phyloP scores from a whole-genome alignment of 2,113 vertebrate species.

The Uria lomvia region DNA sequence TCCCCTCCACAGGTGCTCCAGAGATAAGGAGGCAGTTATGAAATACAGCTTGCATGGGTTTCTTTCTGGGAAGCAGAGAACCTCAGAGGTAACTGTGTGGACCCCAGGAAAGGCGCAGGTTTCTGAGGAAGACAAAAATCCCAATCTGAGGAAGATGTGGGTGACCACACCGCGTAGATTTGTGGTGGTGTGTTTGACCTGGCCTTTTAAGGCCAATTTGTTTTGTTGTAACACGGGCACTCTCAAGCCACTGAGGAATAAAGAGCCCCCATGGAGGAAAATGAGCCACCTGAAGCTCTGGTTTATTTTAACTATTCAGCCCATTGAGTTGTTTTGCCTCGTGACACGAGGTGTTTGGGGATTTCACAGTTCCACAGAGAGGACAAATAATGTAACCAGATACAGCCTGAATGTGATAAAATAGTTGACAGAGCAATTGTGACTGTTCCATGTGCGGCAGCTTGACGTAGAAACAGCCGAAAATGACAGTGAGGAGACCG shows the following conservation, averaged over 20 bases:
- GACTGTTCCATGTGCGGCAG: rapidly evolving
- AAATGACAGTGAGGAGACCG: background rate
- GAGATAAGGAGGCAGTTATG: background rate
- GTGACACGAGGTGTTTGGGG: background rate
- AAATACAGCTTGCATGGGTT: background rate
- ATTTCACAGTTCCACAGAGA: background rate
- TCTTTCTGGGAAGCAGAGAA: background rate
- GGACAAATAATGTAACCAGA: background rate
- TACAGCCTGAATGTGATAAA: background rate
- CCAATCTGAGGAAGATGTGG: rapidly evolving
- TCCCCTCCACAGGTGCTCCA: background rate
- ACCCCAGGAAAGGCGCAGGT: background rate
- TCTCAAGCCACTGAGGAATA: background rate
- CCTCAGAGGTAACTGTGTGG: background rate
- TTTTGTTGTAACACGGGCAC: background rate
- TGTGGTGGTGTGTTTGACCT: rapidly evolving
- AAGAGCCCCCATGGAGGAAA: background rate
- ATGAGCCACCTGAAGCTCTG: background rate
- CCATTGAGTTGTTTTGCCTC: background rate
- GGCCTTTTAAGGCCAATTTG: background rate
- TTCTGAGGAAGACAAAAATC: background rate
- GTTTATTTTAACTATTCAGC: background rate
- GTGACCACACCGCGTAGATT: background rate
- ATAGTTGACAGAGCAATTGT: background rate
- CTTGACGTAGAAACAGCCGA: rapidly evolving